These are phyloP conservation scores for Knipowitschia caucasica DNA, from an alignment of 2,797 vertebrate species.

Conservation along the genomic window DNA sequence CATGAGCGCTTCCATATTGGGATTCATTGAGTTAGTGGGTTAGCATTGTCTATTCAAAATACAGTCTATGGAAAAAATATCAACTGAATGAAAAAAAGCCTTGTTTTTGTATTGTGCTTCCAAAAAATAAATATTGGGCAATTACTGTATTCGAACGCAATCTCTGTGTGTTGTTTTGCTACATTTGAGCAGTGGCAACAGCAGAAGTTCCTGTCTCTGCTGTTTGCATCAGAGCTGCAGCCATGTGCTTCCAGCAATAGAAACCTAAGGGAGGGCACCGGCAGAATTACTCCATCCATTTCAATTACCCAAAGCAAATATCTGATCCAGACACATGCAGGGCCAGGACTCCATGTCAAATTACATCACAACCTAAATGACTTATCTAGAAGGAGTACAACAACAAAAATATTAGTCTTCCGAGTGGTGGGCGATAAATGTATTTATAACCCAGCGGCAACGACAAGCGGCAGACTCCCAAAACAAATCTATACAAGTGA, in stretches of 20 bases:
- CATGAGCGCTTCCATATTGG: too few species aligned
- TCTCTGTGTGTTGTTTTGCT: conserved; percentile 1
- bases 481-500: conserved; percentile 5
- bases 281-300: conserved; percentile 62
- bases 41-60: too few species aligned
- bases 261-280: conserved; percentile 42
- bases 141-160: not conserved
- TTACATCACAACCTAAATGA: conserved; percentile 55
- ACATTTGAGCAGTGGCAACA: conserved; percentile 31
- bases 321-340: conserved; percentile 46
- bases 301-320: conserved; percentile 61
- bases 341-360: conserved; percentile 53
- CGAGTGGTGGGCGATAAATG: conserved; percentile 25
- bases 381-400: conserved; percentile 42
- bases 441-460: conserved; percentile 27
- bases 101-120: too few species aligned
- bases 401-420: conserved; percentile 39
- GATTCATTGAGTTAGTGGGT: too few species aligned
- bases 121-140: not conserved
- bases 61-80: too few species aligned
- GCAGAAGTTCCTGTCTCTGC: conserved; percentile 35
- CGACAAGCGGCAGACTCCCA: not conserved
- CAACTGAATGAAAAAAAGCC: too few species aligned
- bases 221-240: conserved; percentile 47
- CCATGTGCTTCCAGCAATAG: conserved; percentile 1